These are phyloP conservation scores for Falcunculus frontatus DNA, from an alignment of 2,113 vertebrate species.

Conservation along the genomic window DNA sequence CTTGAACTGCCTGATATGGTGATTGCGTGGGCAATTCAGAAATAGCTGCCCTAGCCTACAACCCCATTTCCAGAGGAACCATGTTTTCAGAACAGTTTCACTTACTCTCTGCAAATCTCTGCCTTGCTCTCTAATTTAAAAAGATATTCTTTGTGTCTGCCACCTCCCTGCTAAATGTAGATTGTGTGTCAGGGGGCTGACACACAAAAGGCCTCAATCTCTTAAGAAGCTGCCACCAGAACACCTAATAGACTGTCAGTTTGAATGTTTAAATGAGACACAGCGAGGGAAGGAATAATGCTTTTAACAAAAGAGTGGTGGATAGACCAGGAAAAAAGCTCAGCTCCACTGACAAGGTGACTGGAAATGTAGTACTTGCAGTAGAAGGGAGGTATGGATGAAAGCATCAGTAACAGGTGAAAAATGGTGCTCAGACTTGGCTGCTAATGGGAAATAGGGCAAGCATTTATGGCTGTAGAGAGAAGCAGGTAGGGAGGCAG, in stretches of 20 bases:
- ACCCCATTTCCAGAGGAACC: not conserved
- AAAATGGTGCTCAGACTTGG: not conserved
- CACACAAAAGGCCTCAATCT: constrained; percentile 45
- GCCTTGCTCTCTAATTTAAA: not conserved
- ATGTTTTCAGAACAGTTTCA: not conserved
- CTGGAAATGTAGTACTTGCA: not conserved
- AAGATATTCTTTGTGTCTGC: constrained; percentile 16
- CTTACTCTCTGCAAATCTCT: not conserved
- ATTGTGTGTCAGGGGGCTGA: constrained; percentile 43
- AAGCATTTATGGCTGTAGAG: not conserved
- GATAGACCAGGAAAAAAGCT: not conserved
- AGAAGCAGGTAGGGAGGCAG: not conserved
- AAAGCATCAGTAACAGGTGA: not conserved
- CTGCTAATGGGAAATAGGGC: not conserved
- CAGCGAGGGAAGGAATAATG: not conserved
- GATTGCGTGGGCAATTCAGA: not conserved
- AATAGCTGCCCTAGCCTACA: not conserved
- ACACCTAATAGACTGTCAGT: constrained; percentile 58
- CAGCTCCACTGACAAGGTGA: not conserved
- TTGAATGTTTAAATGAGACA: constrained; percentile 42
- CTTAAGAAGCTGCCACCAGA: constrained; percentile 42
- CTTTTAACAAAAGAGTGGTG: constrained; percentile 8
- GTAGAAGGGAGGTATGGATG: not conserved
- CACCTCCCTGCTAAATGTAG: constrained; percentile 29
- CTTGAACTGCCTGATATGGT: not conserved